Conservation (phyloP, 2,113 vertebrate species). For the Ahaetulla prasina region DNA sequence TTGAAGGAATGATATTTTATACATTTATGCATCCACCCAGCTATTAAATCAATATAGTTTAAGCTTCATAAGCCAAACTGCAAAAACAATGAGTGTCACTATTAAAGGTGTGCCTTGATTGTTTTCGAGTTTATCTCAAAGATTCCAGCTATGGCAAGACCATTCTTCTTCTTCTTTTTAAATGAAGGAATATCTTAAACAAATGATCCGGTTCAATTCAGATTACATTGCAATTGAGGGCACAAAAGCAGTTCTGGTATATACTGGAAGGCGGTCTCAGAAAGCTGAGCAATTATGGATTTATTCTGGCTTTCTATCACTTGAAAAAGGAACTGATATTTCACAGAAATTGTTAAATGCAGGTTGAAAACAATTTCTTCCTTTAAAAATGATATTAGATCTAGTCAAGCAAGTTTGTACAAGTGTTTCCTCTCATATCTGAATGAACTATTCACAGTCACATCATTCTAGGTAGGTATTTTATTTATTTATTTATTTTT, state of each 20-base stretch:
- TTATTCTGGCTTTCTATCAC: not conserved
- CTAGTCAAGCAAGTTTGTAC: not conserved
- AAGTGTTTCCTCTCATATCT: not conserved
- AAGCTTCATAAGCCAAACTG: not conserved
- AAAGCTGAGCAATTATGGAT: not conserved
- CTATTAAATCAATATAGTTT: slow-evolving; percentile 12
- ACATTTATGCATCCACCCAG: slow-evolving; percentile 11
- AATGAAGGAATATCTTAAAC: not conserved
- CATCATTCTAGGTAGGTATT: not conserved
- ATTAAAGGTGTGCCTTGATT: not conserved
- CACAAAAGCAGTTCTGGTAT: not conserved
- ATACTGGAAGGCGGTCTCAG: not conserved
- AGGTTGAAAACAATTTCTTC: not conserved
- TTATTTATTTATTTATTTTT: too few species aligned
- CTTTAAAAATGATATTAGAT: not conserved
- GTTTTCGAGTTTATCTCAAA: not conserved
- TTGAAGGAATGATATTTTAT: slow-evolving; percentile 11
- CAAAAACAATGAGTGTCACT: slow-evolving; percentile 3
- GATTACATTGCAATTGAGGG: not conserved
- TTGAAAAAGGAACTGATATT: not conserved
- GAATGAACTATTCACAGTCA: not conserved
- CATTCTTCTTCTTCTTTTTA: not conserved
- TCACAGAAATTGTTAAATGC: not conserved
- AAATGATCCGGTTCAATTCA: not conserved
- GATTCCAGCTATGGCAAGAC: not conserved